Evolutionary conservation across 1,140 invertebrate species (phyloP), one percentile per base, ranked within the genome.

Genomic region (Lasioglossum baleicum): DNA sequence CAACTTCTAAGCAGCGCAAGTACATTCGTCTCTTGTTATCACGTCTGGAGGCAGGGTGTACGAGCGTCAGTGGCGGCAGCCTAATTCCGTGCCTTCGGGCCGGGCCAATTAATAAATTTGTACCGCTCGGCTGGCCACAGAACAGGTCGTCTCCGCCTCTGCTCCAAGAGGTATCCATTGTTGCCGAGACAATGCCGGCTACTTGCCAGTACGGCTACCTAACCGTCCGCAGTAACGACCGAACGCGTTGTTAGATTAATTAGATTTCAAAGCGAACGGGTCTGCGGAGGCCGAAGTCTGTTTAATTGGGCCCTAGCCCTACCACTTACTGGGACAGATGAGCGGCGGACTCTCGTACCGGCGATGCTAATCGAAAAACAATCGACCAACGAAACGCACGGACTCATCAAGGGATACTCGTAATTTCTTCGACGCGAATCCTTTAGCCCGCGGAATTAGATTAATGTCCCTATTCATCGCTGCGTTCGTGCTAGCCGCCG

Each of bases 91-190:
- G 80, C 69, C 77, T 82, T 81, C 79, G 64, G 64, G 65, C 68
- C 67, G 74, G 75, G 82, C 71, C 83, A 86, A 90, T 90, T 90
- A 89, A 89, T 89, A 89, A 90, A 90, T 90, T 89, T 89, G 85
- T 83, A 81, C 81, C 80, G 83, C 81, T 71, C 63, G 83, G 70
- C 78, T 71, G 80, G 70, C 61, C 75, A 63, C 69, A 80, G 73
- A 81, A 86, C 88, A 87, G 68, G 79, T 70, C 63, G 83, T 87
- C 88, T 73, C 76, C 70, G 69, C 70, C 70, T 73, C 61, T 80
- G 85, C 75, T 84, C 83, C 85, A 76, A 85, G 68, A 74, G 78
- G 74, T 67, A 66, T 72, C 86, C 64, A 89, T 88, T 87, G 86
- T 87, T 83, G 75, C 69, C 82, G 76, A 82, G 85, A 89, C 86